These are phyloP conservation scores for Myiagra hebetior DNA, from an alignment of 2,113 vertebrate species.

Conservation along the genomic window DNA sequence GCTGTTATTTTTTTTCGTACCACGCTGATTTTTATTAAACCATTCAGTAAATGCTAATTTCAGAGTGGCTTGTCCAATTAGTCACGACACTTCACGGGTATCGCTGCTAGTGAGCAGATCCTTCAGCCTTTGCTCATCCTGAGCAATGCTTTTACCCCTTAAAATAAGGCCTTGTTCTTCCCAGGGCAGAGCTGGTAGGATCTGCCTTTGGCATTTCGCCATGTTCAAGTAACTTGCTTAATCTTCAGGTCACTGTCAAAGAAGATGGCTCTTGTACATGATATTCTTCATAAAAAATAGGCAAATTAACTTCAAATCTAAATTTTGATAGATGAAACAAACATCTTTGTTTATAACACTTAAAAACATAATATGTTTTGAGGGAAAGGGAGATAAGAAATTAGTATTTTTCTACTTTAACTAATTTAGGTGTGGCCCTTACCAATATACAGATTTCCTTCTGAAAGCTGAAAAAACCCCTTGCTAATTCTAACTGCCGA, in stretches of 20 bases:
- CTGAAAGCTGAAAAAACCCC: neutral
- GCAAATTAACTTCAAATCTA: neutral
- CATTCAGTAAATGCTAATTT: constrained; percentile 37
- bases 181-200: neutral
- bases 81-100: neutral
- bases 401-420: neutral
- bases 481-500: neutral
- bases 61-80: neutral
- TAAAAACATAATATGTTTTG: neutral
- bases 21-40: neutral
- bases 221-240: accelerated
- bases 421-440: neutral
- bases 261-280: accelerated
- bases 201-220: neutral
- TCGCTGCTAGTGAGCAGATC: neutral
- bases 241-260: neutral
- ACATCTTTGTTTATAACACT: neutral
- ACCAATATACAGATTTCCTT: neutral
- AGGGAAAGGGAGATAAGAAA: neutral
- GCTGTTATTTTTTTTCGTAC: neutral
- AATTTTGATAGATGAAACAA: neutral
- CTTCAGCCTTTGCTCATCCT: neutral
- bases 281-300: accelerated
- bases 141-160: neutral
- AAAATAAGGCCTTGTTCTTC: neutral